phyloP scores from a whole-genome alignment of 1,140 invertebrate species.

The Hyles vespertilio region DNA sequence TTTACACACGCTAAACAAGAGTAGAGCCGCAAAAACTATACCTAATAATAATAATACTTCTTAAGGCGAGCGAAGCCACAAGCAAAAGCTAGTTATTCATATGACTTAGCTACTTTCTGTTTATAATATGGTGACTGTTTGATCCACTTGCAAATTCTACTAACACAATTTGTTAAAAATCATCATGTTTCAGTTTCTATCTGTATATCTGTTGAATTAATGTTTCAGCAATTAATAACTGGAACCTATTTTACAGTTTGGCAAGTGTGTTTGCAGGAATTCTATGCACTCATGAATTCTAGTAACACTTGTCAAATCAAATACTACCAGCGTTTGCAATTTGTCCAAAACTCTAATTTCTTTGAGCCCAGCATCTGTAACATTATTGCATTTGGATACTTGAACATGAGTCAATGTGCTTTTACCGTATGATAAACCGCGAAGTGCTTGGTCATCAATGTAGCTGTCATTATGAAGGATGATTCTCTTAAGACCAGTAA shows the following conservation, averaged over 20 bases:
- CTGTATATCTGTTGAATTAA: not conserved
- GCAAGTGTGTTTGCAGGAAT: conserved; percentile 42
- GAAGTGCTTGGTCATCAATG: conserved; percentile 63
- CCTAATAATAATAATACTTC: too few relatives aligned
- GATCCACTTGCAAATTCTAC: too few relatives aligned
- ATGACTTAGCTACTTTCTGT: too few relatives aligned
- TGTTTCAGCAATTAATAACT: conserved; percentile 12
- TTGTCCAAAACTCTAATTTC: conserved; percentile 45
- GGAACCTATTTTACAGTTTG: conserved; percentile 59
- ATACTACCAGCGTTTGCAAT: conserved; percentile 50
- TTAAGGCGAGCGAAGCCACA: too few relatives aligned
- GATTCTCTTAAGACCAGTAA: conserved; percentile 51
- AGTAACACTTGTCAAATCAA: conserved; percentile 45
- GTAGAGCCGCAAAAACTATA: too few relatives aligned
- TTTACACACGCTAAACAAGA: too few relatives aligned
- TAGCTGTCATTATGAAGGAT: conserved; percentile 61
- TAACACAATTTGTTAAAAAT: too few relatives aligned
- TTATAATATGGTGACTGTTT: too few relatives aligned
- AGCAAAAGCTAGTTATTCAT: too few relatives aligned
- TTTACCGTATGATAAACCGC: conserved; percentile 51
- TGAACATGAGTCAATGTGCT: conserved; percentile 48
- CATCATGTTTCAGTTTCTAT: not conserved
- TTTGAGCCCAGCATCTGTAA: conserved; percentile 56
- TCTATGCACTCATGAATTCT: conserved; percentile 56
- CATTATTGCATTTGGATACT: conserved; percentile 60